Evolutionary conservation across 2,888 invertebrate genomes (phyloP).

Genomic region (Stenichneumon culpator): DNA sequence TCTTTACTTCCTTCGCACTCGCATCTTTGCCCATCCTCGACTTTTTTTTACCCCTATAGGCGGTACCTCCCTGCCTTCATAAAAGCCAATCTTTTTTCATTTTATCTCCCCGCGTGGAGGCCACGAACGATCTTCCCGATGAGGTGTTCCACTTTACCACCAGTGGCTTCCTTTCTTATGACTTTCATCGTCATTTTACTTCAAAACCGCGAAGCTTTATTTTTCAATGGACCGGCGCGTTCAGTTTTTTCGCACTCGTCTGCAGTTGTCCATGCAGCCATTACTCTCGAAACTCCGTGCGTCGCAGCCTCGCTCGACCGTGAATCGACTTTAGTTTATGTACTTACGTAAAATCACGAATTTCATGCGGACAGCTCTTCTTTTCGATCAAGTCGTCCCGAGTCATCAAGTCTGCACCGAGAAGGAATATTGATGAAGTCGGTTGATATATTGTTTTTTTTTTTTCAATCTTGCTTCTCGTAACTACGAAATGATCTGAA

Average conservation of each 20-base stretch:
- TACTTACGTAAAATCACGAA: conserved; percentile 32
- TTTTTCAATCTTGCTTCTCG: background rate
- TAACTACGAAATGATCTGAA: background rate
- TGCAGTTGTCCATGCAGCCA: conserved; percentile 26
- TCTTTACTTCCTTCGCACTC: conserved; percentile 17
- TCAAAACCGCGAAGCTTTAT: conserved; percentile 16
- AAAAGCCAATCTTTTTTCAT: conserved; percentile 56
- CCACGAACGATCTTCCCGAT: conserved; percentile 60
- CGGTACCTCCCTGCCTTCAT: conserved; percentile 25
- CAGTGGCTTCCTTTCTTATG: conserved; percentile 47
- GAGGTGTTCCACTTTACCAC: conserved; percentile 59
- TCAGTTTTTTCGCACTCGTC: conserved; percentile 49
- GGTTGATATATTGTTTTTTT: background rate
- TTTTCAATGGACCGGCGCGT: conserved; percentile 24
- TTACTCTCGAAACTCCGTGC: conserved; percentile 35
- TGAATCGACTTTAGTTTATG: conserved; percentile 32
- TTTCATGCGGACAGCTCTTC: conserved; percentile 31
- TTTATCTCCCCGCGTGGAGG: conserved; percentile 50
- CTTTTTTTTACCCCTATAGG: conserved; percentile 5
- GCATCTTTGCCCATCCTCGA: conserved; percentile 34
- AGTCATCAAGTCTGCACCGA: background rate
- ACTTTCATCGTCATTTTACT: conserved; percentile 21
- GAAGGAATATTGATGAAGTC: background rate
- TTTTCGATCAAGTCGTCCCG: conserved; percentile 12
- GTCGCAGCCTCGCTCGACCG: conserved; percentile 18